Evolutionary conservation across 2,113 vertebrate genomes (phyloP), one percentile per base, ranked within the genome.

Genomic region (Charina bottae): DNA sequence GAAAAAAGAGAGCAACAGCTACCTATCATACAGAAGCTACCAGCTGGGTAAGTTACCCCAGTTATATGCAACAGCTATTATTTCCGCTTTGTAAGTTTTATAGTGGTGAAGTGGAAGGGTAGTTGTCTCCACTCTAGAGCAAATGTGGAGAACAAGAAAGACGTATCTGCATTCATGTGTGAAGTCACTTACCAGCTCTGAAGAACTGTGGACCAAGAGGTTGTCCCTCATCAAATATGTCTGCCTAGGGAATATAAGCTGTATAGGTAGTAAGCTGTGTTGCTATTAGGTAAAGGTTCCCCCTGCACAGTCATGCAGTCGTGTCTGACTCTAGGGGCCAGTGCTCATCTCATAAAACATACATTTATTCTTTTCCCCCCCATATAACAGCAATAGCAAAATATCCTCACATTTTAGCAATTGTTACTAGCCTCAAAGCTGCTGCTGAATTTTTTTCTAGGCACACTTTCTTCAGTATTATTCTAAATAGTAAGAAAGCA

Each of bases 1-100:
- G 89, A 94, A 59, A 60, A 88, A 0, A 93, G 78, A 46, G 89
- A 92, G 64, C 42, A 92, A 4, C 97, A 83, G 49, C 88, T 1
- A 0, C 83, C 88, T 0, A 0, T 78, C 3, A 94, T 90, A 0
- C 96, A 93, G 86, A 94, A 88, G 0, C 0, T 92, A 4, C 94
- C 62, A 0, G 24, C 93, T 24, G 91, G 88, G 98, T 98, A 96
- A 96, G 97, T 95, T 54, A 86, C 87, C 85, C 28, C 0, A 0
- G 4, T n/a, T 92, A 55, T 59, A 0, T 0, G 24, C 24, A 88
- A 85, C 28, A 59, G 85, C 6, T 26, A 23, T n/a, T 64, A 24
- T 42, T 49, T 6, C 64, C 87, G 1, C 21, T 0, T 2, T 87
- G 62, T 53, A 89, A 10, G 28, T 54, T 26, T 85, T 62, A 89